phyloP scores from a whole-genome alignment of 1,140 invertebrate genomes.

The Pseudomyrmex sp. region DNA sequence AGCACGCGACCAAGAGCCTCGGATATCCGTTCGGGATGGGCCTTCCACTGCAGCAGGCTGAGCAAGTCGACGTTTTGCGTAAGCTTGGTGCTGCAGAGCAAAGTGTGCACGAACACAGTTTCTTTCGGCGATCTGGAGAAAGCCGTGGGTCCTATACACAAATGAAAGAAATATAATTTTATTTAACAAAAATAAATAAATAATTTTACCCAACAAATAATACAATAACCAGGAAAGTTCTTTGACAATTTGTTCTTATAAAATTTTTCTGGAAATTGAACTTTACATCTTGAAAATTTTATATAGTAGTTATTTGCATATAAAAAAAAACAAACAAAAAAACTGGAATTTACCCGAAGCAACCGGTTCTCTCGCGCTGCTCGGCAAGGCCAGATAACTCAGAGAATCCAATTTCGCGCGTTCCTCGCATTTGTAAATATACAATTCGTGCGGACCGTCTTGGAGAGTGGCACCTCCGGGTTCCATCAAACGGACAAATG shows the following conservation, averaged over 20 bases:
- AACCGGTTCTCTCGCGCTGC: slow-evolving; percentile 87
- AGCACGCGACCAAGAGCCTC: slow-evolving; percentile 93
- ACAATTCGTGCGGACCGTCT: slow-evolving; percentile 95
- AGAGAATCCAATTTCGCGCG: slow-evolving; percentile 90
- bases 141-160: slow-evolving; percentile 82
- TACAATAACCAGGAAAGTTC: too few relatives aligned
- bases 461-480: slow-evolving; percentile 94
- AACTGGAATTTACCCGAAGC: slow-evolving; percentile 44
- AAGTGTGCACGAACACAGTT: slow-evolving; percentile 91
- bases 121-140: slow-evolving; percentile 95
- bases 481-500: slow-evolving; percentile 96
- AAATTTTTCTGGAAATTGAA: neutral
- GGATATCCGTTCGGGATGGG: slow-evolving; percentile 93
- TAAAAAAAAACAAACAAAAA: neutral
- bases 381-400: slow-evolving; percentile 91
- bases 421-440: slow-evolving; percentile 97
- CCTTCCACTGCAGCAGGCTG: slow-evolving; percentile 95
- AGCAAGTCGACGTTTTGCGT: slow-evolving; percentile 97
- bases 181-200: neutral
- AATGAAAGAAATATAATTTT: neutral
- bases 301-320: neutral
- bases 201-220: too few relatives aligned
- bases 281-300: neutral
- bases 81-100: slow-evolving; percentile 97
- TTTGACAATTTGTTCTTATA: too few relatives aligned